A percentile compares a stretch with the other conserved stretches of the same genome.
Evolutionary conservation across 2,888 invertebrate species (phyloP).

Genomic region (Protophormia terraenovae): DNA sequence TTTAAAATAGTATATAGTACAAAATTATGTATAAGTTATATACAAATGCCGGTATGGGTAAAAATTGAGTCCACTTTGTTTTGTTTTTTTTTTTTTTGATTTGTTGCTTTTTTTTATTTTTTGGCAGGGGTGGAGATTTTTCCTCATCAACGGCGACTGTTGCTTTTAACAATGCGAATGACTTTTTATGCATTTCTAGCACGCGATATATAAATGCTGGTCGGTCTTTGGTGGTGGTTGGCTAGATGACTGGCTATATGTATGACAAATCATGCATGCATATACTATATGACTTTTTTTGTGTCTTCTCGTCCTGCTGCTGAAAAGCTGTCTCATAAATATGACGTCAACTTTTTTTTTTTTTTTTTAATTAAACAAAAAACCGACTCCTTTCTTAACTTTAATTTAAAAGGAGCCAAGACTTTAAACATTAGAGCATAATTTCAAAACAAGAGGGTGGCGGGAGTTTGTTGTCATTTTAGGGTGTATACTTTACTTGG

Average conservation of each 20-base stretch:
- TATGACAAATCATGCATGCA: constrained; percentile 59
- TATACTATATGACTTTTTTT: constrained; percentile 5
- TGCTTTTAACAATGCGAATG: constrained; percentile 48
- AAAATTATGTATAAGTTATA: constrained; percentile 57
- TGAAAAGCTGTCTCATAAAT: not conserved
- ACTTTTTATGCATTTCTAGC: constrained; percentile 61
- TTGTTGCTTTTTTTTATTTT: not conserved
- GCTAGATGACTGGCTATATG: not conserved
- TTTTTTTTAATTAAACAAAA: constrained; percentile 27
- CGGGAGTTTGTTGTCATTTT: constrained; percentile 26
- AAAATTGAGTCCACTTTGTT: constrained; percentile 15
- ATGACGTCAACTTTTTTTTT: constrained; percentile 52
- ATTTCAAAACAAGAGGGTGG: not conserved
- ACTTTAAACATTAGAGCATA: constrained; percentile 11
- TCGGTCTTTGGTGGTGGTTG: constrained; percentile 27
- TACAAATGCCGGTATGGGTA: constrained; percentile 57
- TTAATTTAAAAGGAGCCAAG: not conserved
- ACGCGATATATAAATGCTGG: constrained; percentile 44
- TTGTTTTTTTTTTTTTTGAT: not conserved
- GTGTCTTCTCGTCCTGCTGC: not conserved
- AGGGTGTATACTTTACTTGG: constrained; percentile 34
- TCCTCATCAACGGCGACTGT: constrained; percentile 55
- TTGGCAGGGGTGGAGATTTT: constrained; percentile 36
- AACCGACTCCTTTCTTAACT: not conserved
- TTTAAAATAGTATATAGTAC: constrained; percentile 60